A percentile compares a stretch with the other conserved stretches of the same genome.
Evolutionary conservation across 2,888 invertebrate genomes (phyloP).

Genomic region (Cremastobaeus sp.): DNA sequence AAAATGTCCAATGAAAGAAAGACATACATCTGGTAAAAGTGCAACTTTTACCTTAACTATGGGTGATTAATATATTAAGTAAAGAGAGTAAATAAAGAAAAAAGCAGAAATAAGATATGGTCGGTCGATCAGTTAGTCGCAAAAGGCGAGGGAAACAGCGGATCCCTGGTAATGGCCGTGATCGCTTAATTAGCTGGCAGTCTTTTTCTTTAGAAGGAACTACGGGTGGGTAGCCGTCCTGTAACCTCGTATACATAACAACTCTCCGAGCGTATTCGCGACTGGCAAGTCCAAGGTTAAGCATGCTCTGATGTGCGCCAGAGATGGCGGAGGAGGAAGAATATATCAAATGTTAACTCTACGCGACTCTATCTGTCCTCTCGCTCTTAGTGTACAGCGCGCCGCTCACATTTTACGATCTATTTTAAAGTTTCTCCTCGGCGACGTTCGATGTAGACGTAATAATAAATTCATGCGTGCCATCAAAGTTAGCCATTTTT

Average conservation of each 20-base stretch:
- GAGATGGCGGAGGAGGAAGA: slow-evolving; percentile 52
- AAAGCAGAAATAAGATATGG: slow-evolving; percentile 18
- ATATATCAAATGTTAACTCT: slow-evolving; percentile 40
- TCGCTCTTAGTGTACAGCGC: background rate
- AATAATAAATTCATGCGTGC: slow-evolving; percentile 46
- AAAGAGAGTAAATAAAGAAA: background rate
- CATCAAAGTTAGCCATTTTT: slow-evolving; percentile 46
- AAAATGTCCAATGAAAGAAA: too few relatives aligned
- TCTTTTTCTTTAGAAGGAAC: slow-evolving; percentile 68
- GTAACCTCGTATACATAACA: slow-evolving; percentile 66
- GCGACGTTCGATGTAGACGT: slow-evolving; percentile 31
- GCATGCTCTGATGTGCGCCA: slow-evolving; percentile 49
- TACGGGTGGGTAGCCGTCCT: slow-evolving; percentile 74
- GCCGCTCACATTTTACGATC: slow-evolving; percentile 32
- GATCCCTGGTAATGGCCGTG: slow-evolving; percentile 63
- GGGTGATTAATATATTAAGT: background rate
- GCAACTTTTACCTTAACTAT: too few relatives aligned
- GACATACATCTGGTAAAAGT: too few relatives aligned
- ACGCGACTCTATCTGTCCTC: background rate
- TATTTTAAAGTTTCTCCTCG: slow-evolving; percentile 37
- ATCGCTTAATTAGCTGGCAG: slow-evolving; percentile 72
- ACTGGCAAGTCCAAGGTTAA: slow-evolving; percentile 62
- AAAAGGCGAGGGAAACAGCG: slow-evolving; percentile 34
- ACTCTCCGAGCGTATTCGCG: slow-evolving; percentile 50
- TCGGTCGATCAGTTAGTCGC: slow-evolving; percentile 11